Conservation (phyloP, 2,113 vertebrate genomes). For the Peromyscus californicus region DNA sequence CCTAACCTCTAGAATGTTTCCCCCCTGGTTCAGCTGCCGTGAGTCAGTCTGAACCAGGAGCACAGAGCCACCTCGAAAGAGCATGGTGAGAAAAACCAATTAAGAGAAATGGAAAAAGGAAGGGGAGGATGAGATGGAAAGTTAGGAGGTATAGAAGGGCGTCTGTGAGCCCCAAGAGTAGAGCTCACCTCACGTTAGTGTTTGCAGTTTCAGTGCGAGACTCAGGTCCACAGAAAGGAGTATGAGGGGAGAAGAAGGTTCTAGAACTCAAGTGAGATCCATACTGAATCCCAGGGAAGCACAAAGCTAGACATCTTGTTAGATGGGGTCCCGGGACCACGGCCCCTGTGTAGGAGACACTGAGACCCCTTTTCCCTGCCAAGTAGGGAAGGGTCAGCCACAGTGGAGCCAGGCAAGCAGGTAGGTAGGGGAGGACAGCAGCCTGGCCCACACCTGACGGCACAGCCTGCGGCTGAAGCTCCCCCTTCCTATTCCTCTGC, state of each 20-base stretch:
- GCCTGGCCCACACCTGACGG: background rate
- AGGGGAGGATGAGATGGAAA: background rate
- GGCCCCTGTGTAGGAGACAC: background rate
- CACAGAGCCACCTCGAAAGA: background rate
- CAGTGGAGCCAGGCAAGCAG: background rate
- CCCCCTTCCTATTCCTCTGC: accelerated
- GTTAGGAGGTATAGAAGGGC: background rate
- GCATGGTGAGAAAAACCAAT: background rate
- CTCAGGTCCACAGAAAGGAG: background rate
- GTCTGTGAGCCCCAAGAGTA: background rate
- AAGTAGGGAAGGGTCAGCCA: background rate
- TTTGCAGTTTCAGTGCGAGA: background rate
- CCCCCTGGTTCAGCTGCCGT: background rate
- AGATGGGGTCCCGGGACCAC: background rate
- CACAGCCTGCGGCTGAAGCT: accelerated
- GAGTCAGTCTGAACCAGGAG: background rate
- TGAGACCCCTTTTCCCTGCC: background rate
- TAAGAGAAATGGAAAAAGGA: background rate
- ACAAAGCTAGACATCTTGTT: background rate
- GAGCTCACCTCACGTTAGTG: background rate
- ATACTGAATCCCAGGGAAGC: background rate
- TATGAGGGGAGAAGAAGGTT: background rate
- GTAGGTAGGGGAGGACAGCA: accelerated
- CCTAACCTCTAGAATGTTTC: background rate
- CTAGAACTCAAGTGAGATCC: background rate